A percentile compares a stretch with the other conserved stretches of the same genome.
phyloP scores from a whole-genome alignment of 2,888 invertebrate species.

The Nomada ruficornis region DNA sequence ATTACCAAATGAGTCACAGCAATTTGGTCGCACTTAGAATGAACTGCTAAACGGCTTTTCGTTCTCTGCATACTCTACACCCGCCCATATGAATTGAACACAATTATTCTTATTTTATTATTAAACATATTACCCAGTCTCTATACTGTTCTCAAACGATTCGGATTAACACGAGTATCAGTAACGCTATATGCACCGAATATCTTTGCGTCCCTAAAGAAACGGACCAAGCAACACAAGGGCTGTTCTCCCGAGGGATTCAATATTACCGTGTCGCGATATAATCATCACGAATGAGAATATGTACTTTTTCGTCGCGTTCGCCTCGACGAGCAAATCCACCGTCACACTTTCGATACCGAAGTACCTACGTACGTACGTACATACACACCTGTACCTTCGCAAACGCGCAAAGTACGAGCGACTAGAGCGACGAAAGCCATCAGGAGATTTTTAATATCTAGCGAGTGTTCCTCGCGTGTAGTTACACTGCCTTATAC shows the following conservation, averaged over 20 bases:
- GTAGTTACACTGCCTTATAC: background rate
- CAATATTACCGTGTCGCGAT: background rate
- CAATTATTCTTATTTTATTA: no score
- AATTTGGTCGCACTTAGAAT: conserved; percentile 54
- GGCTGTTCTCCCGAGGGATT: conserved; percentile 15
- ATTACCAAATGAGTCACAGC: conserved; percentile 54
- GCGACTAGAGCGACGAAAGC: conserved; percentile 15
- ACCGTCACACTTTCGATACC: conserved; percentile 9
- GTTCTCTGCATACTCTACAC: conserved; percentile 5
- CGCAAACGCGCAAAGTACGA: conserved; percentile 4
- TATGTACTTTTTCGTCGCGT: conserved; percentile 20
- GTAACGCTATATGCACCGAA: background rate
- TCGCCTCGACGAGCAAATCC: conserved; percentile 19
- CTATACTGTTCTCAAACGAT: background rate
- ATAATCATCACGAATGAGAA: conserved; percentile 41
- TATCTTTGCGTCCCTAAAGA: background rate
- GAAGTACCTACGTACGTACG: no score
- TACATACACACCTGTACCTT: no score
- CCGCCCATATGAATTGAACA: no score
- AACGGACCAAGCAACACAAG: background rate
- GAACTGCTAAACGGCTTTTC: conserved; percentile 38
- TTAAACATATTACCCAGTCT: no score
- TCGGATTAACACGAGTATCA: background rate
- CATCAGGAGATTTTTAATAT: conserved; percentile 41
- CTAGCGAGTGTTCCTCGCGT: conserved; percentile 9